Base-by-base conservation (phyloP, 2,888 invertebrate species). In the Watsonalla binaria region DNA sequence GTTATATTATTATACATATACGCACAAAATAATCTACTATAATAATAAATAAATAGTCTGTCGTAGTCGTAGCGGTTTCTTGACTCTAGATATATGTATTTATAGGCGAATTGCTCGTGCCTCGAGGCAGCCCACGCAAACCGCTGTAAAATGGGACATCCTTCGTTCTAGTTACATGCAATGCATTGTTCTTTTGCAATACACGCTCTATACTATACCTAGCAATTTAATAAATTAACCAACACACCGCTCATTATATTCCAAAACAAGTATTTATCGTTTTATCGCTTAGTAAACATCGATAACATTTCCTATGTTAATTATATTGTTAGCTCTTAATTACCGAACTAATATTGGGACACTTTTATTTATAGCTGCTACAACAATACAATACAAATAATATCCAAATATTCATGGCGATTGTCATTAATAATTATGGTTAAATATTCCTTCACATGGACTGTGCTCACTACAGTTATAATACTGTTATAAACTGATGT, bases 141-240 rank as follows among this genome's bases (percentile, higher is more conserved):
- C 53, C 14, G 62, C 66, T 42, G 62, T 70, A 70, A 81, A 80
- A 82, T 81, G 70, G 78, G 70, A 76, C 82, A 82, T 82, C 81
- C 74, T 78, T 70, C 68, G 76, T 69, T 66, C 74, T 70, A 68
- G 65, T 68, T 73, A 68, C 69, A 68, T 60, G 68, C 62, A 57
- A 58, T 66, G 65, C 67, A 70, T 69, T 68, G 63, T 70, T 65
- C 66, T 72, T 70, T 67, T 66, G 66, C 66, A 74, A 72, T 5
- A 61, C 53, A 54, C 55, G 61, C 65, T 70, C 58, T 56, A 57
- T 59, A 62, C 61, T 56, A 57, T 59, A 62, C 61, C 59, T 58
- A 63, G 62, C 62, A 58, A 63, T 68, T 65, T 57, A 52, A 63
- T 68, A 57, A 60, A 62, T 60, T 60, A 60, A 60, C 59, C 64